Percentiles rank a stretch among this genome's conserved stretches.
These are phyloP conservation scores for Ctenomys sociabilis DNA, from an alignment of 2,113 vertebrate genomes.

Conservation along the genomic window DNA sequence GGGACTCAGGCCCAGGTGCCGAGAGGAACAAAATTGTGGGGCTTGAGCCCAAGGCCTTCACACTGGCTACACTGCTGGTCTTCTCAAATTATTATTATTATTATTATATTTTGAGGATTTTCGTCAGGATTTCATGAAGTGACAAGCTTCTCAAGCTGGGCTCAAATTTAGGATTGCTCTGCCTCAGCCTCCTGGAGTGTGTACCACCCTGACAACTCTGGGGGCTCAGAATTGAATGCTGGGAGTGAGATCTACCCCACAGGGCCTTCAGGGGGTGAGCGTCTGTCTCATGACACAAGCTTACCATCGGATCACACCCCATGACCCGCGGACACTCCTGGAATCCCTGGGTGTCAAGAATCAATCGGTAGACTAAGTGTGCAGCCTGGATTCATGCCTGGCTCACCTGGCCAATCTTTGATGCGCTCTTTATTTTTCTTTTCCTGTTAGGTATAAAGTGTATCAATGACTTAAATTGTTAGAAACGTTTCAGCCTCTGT, in stretches of 20 bases:
- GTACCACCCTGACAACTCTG: not conserved
- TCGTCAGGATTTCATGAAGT: not conserved
- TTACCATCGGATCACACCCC: fast-evolving
- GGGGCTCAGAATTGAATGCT: not conserved
- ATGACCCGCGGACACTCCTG: fast-evolving
- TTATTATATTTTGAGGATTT: not conserved
- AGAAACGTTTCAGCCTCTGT: not conserved
- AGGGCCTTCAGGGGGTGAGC: not conserved
- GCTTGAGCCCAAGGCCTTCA: not conserved
- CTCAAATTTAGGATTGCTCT: not conserved
- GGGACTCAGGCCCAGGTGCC: not conserved
- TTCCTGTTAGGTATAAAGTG: not conserved
- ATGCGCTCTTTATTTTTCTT: not conserved
- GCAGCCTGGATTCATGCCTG: not conserved
- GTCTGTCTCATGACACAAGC: not conserved
- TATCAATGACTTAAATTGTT: not conserved
- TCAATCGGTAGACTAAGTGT: not conserved
- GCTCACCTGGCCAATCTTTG: not conserved
- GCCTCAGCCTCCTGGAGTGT: not conserved
- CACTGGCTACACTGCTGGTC: not conserved
- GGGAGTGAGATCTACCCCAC: fast-evolving
- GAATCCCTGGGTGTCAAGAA: not conserved
- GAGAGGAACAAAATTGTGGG: not conserved
- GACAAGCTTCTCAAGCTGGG: not conserved
- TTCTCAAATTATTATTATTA: not conserved